Percentiles rank a stretch among this genome's conserved stretches.
phyloP scores from a whole-genome alignment of 2,797 vertebrate genomes.

The Paratrypauchen microcephalus region DNA sequence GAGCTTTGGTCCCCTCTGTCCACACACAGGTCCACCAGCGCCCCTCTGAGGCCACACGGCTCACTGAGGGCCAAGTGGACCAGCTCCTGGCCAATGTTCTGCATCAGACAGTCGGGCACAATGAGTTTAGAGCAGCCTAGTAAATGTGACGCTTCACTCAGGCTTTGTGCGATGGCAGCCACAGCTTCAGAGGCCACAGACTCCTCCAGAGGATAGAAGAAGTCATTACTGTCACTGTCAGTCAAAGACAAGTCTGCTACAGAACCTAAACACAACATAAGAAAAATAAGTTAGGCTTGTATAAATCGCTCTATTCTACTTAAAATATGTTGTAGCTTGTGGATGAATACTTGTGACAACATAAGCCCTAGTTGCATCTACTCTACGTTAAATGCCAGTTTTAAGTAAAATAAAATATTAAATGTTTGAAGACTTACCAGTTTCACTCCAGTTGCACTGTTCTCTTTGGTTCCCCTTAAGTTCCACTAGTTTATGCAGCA shows the following conservation, averaged over 20 bases:
- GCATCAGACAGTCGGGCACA: conserved; percentile 80
- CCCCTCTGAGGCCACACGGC: conserved; percentile 91
- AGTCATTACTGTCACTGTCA: conserved; percentile 78
- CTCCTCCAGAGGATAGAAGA: conserved; percentile 87
- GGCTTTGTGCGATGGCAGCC: conserved; percentile 77
- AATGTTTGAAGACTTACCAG: conserved; percentile 47
- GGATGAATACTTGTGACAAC: not conserved
- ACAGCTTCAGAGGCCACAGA: conserved; percentile 81
- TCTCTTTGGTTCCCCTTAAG: conserved; percentile 76
- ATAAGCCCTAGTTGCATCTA: not conserved
- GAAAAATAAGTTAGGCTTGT: not conserved
- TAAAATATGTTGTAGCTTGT: not conserved
- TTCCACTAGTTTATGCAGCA: conserved; percentile 76
- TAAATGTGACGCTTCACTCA: conserved; percentile 74
- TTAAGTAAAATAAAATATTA: not conserved
- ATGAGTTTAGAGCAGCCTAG: conserved; percentile 83
- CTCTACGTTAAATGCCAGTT: not conserved
- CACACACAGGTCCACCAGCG: conserved; percentile 89
- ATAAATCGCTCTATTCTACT: not conserved
- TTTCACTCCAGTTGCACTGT: conserved; percentile 47
- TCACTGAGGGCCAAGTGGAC: conserved; percentile 87
- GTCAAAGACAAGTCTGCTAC: conserved; percentile 79
- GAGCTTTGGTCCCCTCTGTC: conserved; percentile 78
- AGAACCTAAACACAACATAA: conserved; percentile 68
- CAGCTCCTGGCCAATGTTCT: conserved; percentile 84